Percentiles rank a stretch among this genome's conserved stretches.
Conservation (phyloP, 2,888 invertebrate species). For the Eumerus sabulonum region DNA sequence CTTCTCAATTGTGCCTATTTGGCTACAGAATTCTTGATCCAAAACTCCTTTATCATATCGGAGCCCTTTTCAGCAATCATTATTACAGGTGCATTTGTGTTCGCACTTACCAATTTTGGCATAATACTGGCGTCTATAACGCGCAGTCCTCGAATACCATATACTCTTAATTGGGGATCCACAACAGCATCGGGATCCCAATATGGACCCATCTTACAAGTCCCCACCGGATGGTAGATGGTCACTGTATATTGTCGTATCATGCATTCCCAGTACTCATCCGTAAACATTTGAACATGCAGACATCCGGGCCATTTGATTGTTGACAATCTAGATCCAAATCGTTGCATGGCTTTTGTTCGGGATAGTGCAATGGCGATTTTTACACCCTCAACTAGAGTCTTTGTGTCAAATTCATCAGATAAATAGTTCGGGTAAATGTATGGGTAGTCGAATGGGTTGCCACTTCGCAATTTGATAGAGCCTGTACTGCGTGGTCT, state of each 20-base stretch:
- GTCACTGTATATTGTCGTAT: slow-evolving; percentile 89
- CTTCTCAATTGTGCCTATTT: slow-evolving; percentile 10
- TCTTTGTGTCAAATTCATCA: slow-evolving; percentile 88
- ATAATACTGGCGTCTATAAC: slow-evolving; percentile 93
- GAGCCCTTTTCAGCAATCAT: slow-evolving; percentile 95
- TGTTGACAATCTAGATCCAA: slow-evolving; percentile 85
- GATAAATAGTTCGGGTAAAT: slow-evolving; percentile 95
- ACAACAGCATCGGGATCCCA: slow-evolving; percentile 92
- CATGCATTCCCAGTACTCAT: slow-evolving; percentile 93
- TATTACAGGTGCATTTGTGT: slow-evolving; percentile 91
- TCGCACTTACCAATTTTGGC: slow-evolving; percentile 91
- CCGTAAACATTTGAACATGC: slow-evolving; percentile 84
- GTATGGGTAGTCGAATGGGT: slow-evolving; percentile 92
- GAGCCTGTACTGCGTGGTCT: slow-evolving; percentile 91
- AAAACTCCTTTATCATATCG: slow-evolving; percentile 91
- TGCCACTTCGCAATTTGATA: slow-evolving; percentile 88
- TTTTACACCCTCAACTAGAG: slow-evolving; percentile 91
- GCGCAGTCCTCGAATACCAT: slow-evolving; percentile 88
- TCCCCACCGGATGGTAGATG: slow-evolving; percentile 92
- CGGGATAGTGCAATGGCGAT: slow-evolving; percentile 89
- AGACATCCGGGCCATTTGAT: slow-evolving; percentile 89
- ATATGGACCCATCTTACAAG: slow-evolving; percentile 93
- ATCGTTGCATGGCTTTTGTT: slow-evolving; percentile 87
- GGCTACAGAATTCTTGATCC: slow-evolving; percentile 82
- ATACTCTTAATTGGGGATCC: slow-evolving; percentile 88